Conservation (phyloP, 1,140 invertebrate species). For the Ceratitis capitata region DNA sequence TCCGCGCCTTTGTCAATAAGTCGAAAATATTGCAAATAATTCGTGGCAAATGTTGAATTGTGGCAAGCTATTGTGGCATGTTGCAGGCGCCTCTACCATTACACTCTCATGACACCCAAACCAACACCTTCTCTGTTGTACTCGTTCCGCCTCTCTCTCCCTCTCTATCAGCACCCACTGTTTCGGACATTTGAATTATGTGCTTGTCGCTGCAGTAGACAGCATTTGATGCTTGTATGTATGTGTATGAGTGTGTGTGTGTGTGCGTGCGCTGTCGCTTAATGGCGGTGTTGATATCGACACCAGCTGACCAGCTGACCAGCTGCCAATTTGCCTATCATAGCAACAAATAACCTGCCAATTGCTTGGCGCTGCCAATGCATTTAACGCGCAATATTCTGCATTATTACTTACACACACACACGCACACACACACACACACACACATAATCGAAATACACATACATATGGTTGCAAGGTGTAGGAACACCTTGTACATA, state of each 20-base stretch:
- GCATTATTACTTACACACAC: background rate
- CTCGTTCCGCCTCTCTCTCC: background rate
- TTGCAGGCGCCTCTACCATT: background rate
- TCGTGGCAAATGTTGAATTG: background rate
- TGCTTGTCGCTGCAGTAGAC: slow-evolving; percentile 1
- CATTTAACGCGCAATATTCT: background rate
- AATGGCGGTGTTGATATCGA: slow-evolving; percentile 24
- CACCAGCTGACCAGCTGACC: slow-evolving; percentile 1
- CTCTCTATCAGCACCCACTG: background rate
- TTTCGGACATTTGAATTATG: slow-evolving; percentile 13
- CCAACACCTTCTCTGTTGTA: too few species aligned
- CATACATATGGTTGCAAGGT: too few species aligned
- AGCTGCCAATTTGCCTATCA: slow-evolving; percentile 31
- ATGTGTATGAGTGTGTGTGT: background rate
- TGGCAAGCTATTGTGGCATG: slow-evolving; percentile 19
- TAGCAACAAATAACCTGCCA: background rate
- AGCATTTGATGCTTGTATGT: background rate
- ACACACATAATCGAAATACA: background rate
- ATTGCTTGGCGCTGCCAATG: background rate
- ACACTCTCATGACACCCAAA: too few species aligned
- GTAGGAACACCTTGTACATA: too few species aligned
- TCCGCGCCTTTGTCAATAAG: background rate
- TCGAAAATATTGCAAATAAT: slow-evolving; percentile 34
- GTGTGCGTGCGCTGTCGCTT: background rate
- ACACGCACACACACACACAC: background rate